Conservation (phyloP, 2,113 vertebrate genomes). For the Otus sunia region DNA sequence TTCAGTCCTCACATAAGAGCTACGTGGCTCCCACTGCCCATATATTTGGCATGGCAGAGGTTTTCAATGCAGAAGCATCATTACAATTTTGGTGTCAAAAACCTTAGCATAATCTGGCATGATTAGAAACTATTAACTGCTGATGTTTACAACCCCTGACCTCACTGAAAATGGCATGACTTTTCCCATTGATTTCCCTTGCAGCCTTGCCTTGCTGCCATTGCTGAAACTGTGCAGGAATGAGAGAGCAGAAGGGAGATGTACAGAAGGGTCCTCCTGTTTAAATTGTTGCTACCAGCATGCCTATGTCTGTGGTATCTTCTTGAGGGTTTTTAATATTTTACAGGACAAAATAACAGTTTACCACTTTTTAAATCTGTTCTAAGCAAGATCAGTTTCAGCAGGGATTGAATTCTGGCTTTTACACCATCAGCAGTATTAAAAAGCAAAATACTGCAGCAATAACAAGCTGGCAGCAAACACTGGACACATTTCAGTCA, state of each 20-base stretch:
- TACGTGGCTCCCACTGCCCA: background rate
- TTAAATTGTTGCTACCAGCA: background rate
- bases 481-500: background rate
- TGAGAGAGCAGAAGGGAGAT: background rate
- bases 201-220: background rate
- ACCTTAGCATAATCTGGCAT: background rate
- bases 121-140: background rate
- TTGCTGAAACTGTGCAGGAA: background rate
- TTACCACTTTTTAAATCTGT: background rate
- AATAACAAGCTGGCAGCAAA: background rate
- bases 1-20: background rate
- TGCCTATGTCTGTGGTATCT: background rate
- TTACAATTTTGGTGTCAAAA: background rate
- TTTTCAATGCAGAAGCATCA: background rate
- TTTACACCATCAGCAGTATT: background rate
- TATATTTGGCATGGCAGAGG: background rate
- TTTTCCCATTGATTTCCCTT: background rate
- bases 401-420: background rate
- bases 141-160: background rate
- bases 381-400: background rate
- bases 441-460: background rate
- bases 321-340: background rate
- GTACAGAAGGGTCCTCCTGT: background rate
- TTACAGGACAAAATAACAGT: background rate
- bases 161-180: background rate